Evolutionary conservation across 2,113 vertebrate genomes (phyloP).

Genomic region (Emberiza fucata): DNA sequence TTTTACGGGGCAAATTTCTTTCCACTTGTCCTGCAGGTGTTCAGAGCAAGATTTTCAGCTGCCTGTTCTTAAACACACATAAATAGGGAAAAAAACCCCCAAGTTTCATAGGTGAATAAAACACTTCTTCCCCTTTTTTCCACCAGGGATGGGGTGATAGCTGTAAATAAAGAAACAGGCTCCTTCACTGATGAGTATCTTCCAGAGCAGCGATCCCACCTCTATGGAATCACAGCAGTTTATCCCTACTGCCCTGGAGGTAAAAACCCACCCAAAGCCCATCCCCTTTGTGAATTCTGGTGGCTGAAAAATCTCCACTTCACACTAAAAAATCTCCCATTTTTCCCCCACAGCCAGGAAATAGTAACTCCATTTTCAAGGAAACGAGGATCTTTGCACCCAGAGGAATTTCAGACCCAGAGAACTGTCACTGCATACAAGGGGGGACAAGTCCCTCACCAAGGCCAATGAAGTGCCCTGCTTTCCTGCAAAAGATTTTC

Average conservation of each 20-base stretch:
- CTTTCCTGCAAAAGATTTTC: conserved; percentile 72
- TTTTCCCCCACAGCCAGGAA: conserved; percentile 65
- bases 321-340: not conserved
- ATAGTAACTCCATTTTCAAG: not conserved
- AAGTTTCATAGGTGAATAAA: not conserved
- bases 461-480: conserved; percentile 11
- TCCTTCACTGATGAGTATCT: conserved; percentile 88
- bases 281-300: fast-evolving
- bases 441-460: not conserved
- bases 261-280: not conserved
- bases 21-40: not conserved
- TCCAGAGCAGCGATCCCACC: conserved; percentile 92
- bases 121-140: not conserved
- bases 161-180: conserved; percentile 80
- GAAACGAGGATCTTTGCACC: not conserved
- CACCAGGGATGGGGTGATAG: conserved; percentile 89
- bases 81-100: fast-evolving
- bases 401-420: conserved; percentile 31
- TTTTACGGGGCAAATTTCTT: not conserved
- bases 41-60: not conserved
- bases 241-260: conserved; percentile 87
- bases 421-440: conserved; percentile 8
- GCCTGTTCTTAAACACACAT: not conserved
- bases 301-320: not conserved
- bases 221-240: conserved; percentile 92